A percentile compares a stretch with the other conserved stretches of the same genome.
Conservation (phyloP, 1,140 invertebrate genomes). For the Drosophila biarmipes region DNA sequence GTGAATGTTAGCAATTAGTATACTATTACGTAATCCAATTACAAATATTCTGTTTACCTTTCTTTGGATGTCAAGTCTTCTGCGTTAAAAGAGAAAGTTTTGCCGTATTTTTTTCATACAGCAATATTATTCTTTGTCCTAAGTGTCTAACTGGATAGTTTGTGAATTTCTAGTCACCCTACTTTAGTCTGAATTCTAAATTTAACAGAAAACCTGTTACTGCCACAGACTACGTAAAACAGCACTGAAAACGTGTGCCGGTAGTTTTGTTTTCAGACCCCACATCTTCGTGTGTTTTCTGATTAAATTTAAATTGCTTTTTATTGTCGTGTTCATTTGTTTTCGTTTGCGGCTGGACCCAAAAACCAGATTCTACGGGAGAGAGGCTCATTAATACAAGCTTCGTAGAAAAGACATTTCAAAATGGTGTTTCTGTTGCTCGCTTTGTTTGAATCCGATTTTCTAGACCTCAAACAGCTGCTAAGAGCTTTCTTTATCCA, state of each 20-base stretch:
- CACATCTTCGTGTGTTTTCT: conserved; percentile 16
- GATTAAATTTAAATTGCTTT: conserved; percentile 58
- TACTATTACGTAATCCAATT: neutral
- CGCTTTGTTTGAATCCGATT: conserved; percentile 19
- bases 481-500: conserved; percentile 44
- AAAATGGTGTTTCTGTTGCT: conserved; percentile 35
- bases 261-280: conserved; percentile 23
- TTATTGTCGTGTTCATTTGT: conserved; percentile 38
- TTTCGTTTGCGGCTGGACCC: conserved; percentile 12
- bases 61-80: neutral
- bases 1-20: neutral
- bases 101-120: neutral
- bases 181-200: neutral
- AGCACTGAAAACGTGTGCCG: conserved; percentile 21
- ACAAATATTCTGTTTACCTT: too few species aligned
- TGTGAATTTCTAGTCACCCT: neutral
- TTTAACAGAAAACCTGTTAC: conserved; percentile 27
- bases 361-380: conserved; percentile 38
- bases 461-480: conserved; percentile 37
- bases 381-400: conserved; percentile 19
- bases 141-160: neutral
- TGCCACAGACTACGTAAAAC: conserved; percentile 1
- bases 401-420: conserved; percentile 32
- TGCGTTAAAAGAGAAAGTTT: neutral
- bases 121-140: too few species aligned